Conservation (phyloP, 2,888 invertebrate genomes). For the Pseudoips prasinana region DNA sequence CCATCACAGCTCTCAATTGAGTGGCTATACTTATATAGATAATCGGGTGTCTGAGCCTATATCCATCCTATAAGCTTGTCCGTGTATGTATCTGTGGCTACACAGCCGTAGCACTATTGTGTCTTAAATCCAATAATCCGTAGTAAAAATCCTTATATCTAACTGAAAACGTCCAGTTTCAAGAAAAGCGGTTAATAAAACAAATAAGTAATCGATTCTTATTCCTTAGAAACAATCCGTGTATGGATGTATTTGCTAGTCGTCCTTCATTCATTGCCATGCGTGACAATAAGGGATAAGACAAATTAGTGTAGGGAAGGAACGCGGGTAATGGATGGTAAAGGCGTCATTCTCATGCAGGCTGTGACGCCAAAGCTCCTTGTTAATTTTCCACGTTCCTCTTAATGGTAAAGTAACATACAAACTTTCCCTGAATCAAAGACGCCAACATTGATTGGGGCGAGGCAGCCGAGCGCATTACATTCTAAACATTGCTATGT, state of each 20-base stretch:
- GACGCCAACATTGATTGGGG: conserved; percentile 54
- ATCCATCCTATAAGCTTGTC: no score
- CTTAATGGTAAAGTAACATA: conserved; percentile 73
- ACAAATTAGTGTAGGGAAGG: conserved; percentile 42
- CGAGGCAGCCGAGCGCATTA: conserved; percentile 39
- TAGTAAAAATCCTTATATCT: no score
- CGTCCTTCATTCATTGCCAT: conserved; percentile 41
- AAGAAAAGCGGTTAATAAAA: no score
- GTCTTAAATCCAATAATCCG: no score
- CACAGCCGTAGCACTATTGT: no score
- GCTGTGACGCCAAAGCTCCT: conserved; percentile 52
- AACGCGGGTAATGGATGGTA: conserved; percentile 47
- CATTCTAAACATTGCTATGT: conserved; percentile 39
- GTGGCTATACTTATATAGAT: no score
- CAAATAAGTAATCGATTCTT: no score
- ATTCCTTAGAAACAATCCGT: no score
- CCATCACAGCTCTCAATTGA: no score
- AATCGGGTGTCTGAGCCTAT: no score
- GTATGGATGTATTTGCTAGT: conserved; percentile 4
- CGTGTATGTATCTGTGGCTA: no score
- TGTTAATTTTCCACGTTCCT: conserved; percentile 70
- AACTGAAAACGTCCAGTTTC: no score
- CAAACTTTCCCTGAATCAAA: conserved; percentile 61
- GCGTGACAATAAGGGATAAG: conserved; percentile 47
- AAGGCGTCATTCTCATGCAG: conserved; percentile 65